A percentile compares a stretch with the other conserved stretches of the same genome.
Evolutionary conservation across 1,140 invertebrate genomes (phyloP).

Genomic region (Xylocopa sonorina): DNA sequence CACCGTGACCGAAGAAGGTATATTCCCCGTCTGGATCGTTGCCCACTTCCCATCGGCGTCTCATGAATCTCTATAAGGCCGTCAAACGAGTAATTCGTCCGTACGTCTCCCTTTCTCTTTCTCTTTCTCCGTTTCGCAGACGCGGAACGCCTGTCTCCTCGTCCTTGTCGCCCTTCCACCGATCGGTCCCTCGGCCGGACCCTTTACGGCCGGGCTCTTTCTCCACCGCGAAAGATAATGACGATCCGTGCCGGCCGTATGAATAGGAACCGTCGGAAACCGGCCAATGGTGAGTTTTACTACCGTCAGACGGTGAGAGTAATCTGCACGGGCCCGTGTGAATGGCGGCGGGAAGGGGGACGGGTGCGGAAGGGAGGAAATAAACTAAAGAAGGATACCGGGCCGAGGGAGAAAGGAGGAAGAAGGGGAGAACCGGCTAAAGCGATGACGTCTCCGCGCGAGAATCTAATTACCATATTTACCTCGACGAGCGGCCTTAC

Average conservation of each 20-base stretch:
- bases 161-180: not conserved
- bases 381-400: slow-evolving; percentile 15
- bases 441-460: slow-evolving; percentile 64
- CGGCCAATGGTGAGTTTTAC: slow-evolving; percentile 55
- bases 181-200: slow-evolving; percentile 1
- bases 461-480: slow-evolving; percentile 72
- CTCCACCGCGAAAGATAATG: slow-evolving; percentile 51
- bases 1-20: slow-evolving; percentile 39
- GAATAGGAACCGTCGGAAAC: slow-evolving; percentile 56
- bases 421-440: slow-evolving; percentile 53
- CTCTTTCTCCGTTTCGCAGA: slow-evolving; percentile 34
- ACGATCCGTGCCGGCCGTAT: slow-evolving; percentile 28
- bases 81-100: slow-evolving; percentile 76
- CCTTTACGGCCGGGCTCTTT: not conserved
- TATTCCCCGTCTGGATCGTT: slow-evolving; percentile 53
- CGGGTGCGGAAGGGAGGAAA: slow-evolving; percentile 16
- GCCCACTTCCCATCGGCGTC: slow-evolving; percentile 63
- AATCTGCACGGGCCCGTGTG: slow-evolving; percentile 31
- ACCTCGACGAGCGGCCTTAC: slow-evolving; percentile 43
- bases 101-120: slow-evolving; percentile 48
- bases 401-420: slow-evolving; percentile 3
- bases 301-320: slow-evolving; percentile 32
- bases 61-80: slow-evolving; percentile 74
- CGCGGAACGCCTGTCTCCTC: slow-evolving; percentile 14
- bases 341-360: slow-evolving; percentile 31